Percentiles rank a stretch among this genome's conserved stretches.
Evolutionary conservation across 2,888 invertebrate genomes (phyloP).

Genomic region (Monopis laevigella): DNA sequence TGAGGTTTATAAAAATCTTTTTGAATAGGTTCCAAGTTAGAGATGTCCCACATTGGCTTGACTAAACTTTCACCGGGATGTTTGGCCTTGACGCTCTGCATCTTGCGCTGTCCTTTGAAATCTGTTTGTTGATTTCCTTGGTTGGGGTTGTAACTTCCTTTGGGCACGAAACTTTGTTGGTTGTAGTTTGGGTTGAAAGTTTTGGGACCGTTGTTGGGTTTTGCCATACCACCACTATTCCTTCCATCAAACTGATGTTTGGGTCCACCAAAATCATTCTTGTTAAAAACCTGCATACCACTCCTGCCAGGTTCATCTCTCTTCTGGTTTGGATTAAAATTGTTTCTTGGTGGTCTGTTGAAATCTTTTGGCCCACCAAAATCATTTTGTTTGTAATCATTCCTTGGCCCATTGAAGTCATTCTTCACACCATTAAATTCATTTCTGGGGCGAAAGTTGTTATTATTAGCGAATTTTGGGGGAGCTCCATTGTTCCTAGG

Average conservation of each 20-base stretch:
- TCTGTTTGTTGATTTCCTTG: constrained; percentile 41
- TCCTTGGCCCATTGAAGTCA: constrained; percentile 46
- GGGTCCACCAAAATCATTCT: constrained; percentile 57
- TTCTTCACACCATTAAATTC: constrained; percentile 58
- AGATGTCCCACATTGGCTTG: constrained; percentile 87
- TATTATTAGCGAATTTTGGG: too few species aligned
- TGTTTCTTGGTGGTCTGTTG: constrained; percentile 52
- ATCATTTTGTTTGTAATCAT: constrained; percentile 48
- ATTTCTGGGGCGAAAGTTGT: constrained; percentile 56
- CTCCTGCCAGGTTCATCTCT: constrained; percentile 42
- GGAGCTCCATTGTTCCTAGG: constrained; percentile 43
- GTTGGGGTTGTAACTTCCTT: constrained; percentile 41
- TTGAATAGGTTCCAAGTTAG: constrained; percentile 79
- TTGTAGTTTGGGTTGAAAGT: constrained; percentile 38
- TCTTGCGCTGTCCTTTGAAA: constrained; percentile 60
- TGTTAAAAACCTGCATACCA: constrained; percentile 57
- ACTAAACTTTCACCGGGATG: constrained; percentile 76
- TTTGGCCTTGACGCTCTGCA: constrained; percentile 73
- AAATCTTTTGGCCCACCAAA: constrained; percentile 59
- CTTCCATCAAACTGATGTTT: constrained; percentile 32
- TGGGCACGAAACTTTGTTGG: constrained; percentile 43
- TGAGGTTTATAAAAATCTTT: constrained; percentile 94
- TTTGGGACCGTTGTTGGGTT: constrained; percentile 47
- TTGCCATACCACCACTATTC: constrained; percentile 28
- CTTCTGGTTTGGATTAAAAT: constrained; percentile 41